Evolutionary conservation across 2,113 vertebrate species (phyloP), one percentile per base, ranked within the genome.

Genomic region (Eolophus roseicapilla): DNA sequence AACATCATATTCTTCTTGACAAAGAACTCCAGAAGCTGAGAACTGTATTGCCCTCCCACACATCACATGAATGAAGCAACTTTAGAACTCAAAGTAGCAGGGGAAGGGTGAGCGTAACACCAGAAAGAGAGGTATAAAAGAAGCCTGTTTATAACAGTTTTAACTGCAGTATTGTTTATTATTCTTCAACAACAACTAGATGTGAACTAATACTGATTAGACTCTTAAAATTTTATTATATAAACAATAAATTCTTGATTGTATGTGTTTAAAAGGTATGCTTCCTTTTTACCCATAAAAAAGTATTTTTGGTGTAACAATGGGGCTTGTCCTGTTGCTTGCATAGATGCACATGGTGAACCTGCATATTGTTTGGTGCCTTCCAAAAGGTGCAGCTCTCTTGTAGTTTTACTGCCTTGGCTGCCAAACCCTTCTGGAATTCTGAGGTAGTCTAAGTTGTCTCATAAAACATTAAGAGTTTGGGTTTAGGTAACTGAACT

Each of bases 261-360:
- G 8, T 53, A 53, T 0, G 1, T 27, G 28, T 50, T 16, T 55
- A 39, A 63, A 89, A 83, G 1, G 0, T 46, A 5, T 41, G 3
- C 10, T 77, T 81, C 11, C 24, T n/a, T 6, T 82, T 71, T 41
- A n/a, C 24, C 9, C 17, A 21, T 31, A n/a, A 59, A 29, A 43
- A 67, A 39, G 39, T 8, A 53, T 27, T 80, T 86, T 73, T 7
- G 39, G 4, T 50, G 6, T 43, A 69, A n/a, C 4, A 23, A 4
- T 10, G 19, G 25, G 17, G 3, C 4, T 37, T 9, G 19, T 83
- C 31, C 17, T 63, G 5, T 27, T 73, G 7, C 16, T 52, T 76
- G 12, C 43, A 7, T 12, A 49, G n/a, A 74, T 70, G 17, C 16
- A 37, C 9, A 2, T 13, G 1, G 13, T 67, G 31, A 19, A 4